Evolutionary conservation across 2,888 invertebrate genomes (phyloP).

Genomic region (Agrotis exclamationis): DNA sequence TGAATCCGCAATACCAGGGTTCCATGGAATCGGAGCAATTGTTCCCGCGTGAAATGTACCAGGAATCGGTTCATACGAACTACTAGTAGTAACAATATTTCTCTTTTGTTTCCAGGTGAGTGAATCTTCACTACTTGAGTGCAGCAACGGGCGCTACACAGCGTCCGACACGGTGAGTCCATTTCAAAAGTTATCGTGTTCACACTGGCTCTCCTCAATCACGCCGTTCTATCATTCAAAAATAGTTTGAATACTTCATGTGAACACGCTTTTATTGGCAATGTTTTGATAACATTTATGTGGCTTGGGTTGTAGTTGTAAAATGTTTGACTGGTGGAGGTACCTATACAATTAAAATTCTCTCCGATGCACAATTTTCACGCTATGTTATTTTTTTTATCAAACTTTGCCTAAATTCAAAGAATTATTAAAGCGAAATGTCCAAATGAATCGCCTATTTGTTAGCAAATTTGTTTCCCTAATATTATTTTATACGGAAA

Average conservation of each 20-base stretch:
- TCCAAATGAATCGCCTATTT: constrained; percentile 69
- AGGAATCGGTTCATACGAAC: constrained; percentile 46
- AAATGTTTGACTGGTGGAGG: constrained; percentile 16
- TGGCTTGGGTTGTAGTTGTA: constrained; percentile 15
- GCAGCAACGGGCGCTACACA: constrained; percentile 90
- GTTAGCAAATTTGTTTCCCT: constrained; percentile 62
- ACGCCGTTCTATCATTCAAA: constrained; percentile 45
- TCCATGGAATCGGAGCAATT: constrained; percentile 47
- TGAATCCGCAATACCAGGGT: constrained; percentile 47
- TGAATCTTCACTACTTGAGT: constrained; percentile 91
- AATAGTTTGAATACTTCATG: constrained; percentile 36
- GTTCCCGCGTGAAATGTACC: constrained; percentile 46
- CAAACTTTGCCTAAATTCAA: constrained; percentile 29
- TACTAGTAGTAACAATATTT: constrained; percentile 62
- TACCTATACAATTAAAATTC: background rate
- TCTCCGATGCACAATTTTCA: constrained; percentile 4
- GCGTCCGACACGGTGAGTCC: constrained; percentile 90
- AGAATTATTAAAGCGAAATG: constrained; percentile 42
- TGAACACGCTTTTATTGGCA: constrained; percentile 52
- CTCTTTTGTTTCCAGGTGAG: constrained; percentile 86
- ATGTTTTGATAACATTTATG: constrained; percentile 20
- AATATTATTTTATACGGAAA: constrained; percentile 71
- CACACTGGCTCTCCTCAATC: constrained; percentile 57
- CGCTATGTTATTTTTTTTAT: background rate
- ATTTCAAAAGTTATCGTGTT: constrained; percentile 72